Evolutionary conservation across 2,797 vertebrate genomes (phyloP), one percentile per base, ranked within the genome.

Genomic region (Meriones psammophilus): DNA sequence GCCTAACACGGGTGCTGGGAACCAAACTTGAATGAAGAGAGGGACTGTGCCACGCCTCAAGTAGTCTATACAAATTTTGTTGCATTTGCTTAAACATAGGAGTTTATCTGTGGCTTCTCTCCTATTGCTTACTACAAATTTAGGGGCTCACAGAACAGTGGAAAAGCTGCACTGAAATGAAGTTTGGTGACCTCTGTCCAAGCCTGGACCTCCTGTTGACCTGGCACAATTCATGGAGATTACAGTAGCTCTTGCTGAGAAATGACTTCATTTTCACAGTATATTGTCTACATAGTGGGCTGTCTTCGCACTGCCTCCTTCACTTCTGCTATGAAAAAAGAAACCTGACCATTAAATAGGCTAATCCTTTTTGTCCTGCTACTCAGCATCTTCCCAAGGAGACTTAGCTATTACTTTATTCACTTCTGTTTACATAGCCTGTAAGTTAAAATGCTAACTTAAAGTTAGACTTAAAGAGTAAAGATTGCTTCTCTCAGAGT

Each of bases 361-460:
- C 46, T 46, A 4, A 14, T 12, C 26, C 36, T 39, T 39, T 42
- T 28, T 88, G 54, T 39, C 50, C 14, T 1, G 30, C 39, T 91
- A 22, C 54, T 33, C 54, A 46, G 58, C 69, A 22, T 36, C 80
- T 92, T 84, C 84, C 56, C 15, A 39, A 89, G 60, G 54, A 97
- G 46, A 94, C 12, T 91, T 93, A 56, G 69, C 87, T 71, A 15
- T 30, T 93, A 56, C 12, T 88, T 85, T n/a, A 56, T 84, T 91
- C 3, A 9, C n/a, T n/a, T 64, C 58, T 0, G 3, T 28, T 90
- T 92, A 66, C 69, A 14, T 93, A 89, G 22, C 0, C 1, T 14
- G 20, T 60, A 66, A 91, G 62, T 84, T 93, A 73, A 87, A 92
- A 56, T 85, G 68, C 73, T 94, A 92, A 83, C 9, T 50, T 91